Conservation (phyloP, 2,113 vertebrate species). For the Forbesichthys agassizii region DNA sequence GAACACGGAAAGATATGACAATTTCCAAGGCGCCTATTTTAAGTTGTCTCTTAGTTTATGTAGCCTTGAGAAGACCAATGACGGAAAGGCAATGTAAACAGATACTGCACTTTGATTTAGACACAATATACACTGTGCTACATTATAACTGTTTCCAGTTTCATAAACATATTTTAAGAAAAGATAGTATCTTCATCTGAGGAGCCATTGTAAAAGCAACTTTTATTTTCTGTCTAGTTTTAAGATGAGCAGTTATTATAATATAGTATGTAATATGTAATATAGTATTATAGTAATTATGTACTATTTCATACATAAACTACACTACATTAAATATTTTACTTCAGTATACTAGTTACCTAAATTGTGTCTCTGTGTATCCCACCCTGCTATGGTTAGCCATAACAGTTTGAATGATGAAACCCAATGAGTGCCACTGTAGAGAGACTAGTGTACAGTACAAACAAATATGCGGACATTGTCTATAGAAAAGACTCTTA, state of each 20-base stretch:
- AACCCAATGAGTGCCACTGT: too few relatives aligned
- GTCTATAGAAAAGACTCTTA: too few relatives aligned
- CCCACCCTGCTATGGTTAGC: too few relatives aligned
- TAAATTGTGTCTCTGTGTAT: too few relatives aligned
- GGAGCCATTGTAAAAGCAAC: conserved; percentile 13
- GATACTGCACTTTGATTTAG: conserved; percentile 59
- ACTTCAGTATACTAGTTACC: too few relatives aligned
- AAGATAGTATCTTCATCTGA: conserved; percentile 27
- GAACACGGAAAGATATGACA: conserved; percentile 48
- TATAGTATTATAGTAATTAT: too few relatives aligned
- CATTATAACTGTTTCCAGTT: conserved; percentile 59
- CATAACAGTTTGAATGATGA: too few relatives aligned
- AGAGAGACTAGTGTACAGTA: too few relatives aligned
- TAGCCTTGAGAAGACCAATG: conserved; percentile 22
- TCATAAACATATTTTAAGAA: conserved; percentile 50
- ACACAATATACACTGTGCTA: conserved; percentile 37
- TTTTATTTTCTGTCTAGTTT: conserved; percentile 4
- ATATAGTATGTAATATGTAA: too few relatives aligned
- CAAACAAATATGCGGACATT: too few relatives aligned
- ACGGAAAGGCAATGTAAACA: conserved; percentile 29
- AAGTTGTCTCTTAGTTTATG: conserved; percentile 18
- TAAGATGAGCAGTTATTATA: neutral
- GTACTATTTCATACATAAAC: too few relatives aligned
- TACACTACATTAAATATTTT: neutral
- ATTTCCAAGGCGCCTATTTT: conserved; percentile 17